Percentiles rank a stretch among this genome's conserved stretches.
Evolutionary conservation across 1,140 invertebrate species (phyloP).

Genomic region (Phymorhynchus buccinoides): DNA sequence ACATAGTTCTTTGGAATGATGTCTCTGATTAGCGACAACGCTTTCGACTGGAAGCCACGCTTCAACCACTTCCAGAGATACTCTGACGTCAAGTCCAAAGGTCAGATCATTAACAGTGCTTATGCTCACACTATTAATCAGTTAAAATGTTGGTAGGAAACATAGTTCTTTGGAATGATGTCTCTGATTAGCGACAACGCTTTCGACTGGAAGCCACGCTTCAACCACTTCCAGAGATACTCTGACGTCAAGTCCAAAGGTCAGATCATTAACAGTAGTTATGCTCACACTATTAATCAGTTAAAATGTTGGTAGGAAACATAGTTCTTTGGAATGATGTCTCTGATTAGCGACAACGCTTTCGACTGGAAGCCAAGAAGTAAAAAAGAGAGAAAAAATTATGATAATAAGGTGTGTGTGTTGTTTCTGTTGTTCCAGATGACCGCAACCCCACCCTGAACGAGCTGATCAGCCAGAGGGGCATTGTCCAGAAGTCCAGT

Average conservation of each 20-base stretch:
- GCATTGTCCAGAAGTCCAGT: slow-evolving; percentile 89
- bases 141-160: no score
- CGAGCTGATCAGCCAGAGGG: slow-evolving; percentile 90
- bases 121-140: no score
- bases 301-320: no score
- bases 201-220: slow-evolving; percentile 78
- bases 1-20: no score
- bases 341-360: slow-evolving; percentile 75
- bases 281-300: no score
- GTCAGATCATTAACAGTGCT: no score
- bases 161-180: no score
- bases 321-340: no score
- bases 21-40: slow-evolving; percentile 75
- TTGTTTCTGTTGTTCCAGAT: slow-evolving; percentile 73
- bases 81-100: slow-evolving; percentile 87
- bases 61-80: slow-evolving; percentile 90
- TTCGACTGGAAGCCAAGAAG: slow-evolving; percentile 78
- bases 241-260: slow-evolving; percentile 88
- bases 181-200: slow-evolving; percentile 75
- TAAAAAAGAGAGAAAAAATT: no score
- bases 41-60: slow-evolving; percentile 78
- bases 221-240: slow-evolving; percentile 89
- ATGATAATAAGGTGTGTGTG: no score
- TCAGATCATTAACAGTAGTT: no score
- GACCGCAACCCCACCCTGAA: slow-evolving; percentile 87